Base-by-base conservation (phyloP, 2,888 invertebrate genomes). In the Lomographa bimaculata region DNA sequence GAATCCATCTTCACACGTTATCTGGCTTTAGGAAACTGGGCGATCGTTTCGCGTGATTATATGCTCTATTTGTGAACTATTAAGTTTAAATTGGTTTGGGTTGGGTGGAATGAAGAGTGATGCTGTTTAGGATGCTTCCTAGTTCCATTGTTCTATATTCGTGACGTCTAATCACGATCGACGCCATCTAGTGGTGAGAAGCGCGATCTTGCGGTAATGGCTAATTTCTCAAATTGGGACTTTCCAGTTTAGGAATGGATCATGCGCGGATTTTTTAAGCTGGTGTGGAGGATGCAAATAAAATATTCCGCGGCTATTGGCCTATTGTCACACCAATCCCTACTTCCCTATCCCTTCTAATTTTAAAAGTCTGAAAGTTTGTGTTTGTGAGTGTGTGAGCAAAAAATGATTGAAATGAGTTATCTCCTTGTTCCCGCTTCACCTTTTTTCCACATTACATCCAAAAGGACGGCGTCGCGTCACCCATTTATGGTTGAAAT, bases 91-190 rank as follows among this genome's bases (percentile, higher is more conserved):
- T 50, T 44, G 38, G 45, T 34, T 41, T 11, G 27, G 24, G 11
- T 14, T 42, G 16, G 40, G 32, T 40, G 5, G 16, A 29, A 42
- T 44, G 36, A 35, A 43, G 46, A 46, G 40, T 45, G 44, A 8
- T 23, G 39, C 36, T 23, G 33, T 50, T 41, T 52, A 6, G 29
- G 39, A 46, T 48, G 51, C 61, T 78, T 79, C 75, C 78, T 70
- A 44, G 60, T 69, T 69, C 61, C 56, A 67, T 75, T 78, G 77
- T 69, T 67, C 59, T 53, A 69, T 59, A 43, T 59, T 73, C 74
- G 77, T 75, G 78, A 77, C 62, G 54, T 34, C n/a, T 45, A 50
- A 52, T 52, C 75, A 77, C 77, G 73, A 69, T 53, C 50, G 53
- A 57, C 57, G 58, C 62, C 57, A 54, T 54, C 62, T 51, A 46